Conservation (phyloP, 1,140 invertebrate genomes). For the Ostrea edulis region DNA sequence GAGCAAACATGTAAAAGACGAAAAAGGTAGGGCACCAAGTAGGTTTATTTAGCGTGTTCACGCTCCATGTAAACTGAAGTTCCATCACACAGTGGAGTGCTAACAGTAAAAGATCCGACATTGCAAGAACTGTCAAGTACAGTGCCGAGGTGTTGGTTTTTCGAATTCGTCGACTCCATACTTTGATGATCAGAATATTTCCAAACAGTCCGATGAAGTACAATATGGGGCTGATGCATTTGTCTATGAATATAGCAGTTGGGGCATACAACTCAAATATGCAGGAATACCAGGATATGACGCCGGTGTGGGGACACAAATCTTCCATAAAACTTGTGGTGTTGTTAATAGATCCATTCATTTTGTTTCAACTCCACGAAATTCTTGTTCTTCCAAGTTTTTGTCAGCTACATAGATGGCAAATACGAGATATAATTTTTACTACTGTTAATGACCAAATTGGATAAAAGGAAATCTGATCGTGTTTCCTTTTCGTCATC, state of each 20-base stretch:
- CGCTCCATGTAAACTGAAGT: constrained; percentile 66
- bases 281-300: constrained; percentile 29
- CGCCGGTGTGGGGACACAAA: background rate
- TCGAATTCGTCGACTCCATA: constrained; percentile 72
- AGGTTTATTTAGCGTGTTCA: constrained; percentile 54
- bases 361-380: background rate
- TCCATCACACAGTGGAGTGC: constrained; percentile 67
- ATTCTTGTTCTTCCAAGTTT: background rate
- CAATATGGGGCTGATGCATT: constrained; percentile 64
- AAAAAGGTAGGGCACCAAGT: constrained; percentile 64
- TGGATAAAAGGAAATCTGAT: background rate
- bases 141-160: constrained; percentile 71
- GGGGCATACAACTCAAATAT: constrained; percentile 52
- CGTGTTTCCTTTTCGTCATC: background rate
- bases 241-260: constrained; percentile 55
- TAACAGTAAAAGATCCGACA: constrained; percentile 71
- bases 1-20: constrained; percentile 68
- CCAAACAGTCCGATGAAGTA: constrained; percentile 73
- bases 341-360: constrained; percentile 23
- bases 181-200: constrained; percentile 67
- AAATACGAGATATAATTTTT: background rate
- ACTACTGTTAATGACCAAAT: background rate
- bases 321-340: background rate
- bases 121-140: constrained; percentile 72
- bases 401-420: background rate